These are phyloP conservation scores for Amphiprion clarkii DNA, from an alignment of 2,797 vertebrate species.

Conservation along the genomic window DNA sequence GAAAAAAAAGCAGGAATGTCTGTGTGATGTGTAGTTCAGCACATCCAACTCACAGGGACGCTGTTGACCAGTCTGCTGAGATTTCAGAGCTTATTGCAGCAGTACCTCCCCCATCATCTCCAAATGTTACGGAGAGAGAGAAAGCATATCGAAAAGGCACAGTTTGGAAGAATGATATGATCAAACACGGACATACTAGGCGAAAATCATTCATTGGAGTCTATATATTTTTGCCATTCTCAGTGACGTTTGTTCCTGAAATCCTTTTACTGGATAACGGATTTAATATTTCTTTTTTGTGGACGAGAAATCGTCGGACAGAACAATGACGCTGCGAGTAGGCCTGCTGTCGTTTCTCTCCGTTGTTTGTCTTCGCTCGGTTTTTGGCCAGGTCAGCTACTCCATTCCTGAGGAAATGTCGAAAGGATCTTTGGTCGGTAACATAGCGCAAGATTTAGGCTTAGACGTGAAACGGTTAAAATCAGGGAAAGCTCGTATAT, in stretches of 20 bases:
- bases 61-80: conserved; percentile 57
- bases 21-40: conserved; percentile 13
- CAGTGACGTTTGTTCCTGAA: neutral
- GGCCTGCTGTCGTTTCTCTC: conserved; percentile 78
- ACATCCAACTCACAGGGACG: conserved; percentile 59
- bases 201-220: neutral
- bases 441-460: conserved; percentile 87
- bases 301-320: conserved; percentile 4
- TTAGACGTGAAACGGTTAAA: conserved; percentile 82
- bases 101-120: conserved; percentile 38
- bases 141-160: neutral
- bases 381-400: conserved; percentile 86
- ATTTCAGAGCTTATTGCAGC: conserved; percentile 14
- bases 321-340: conserved; percentile 82
- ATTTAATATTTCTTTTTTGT: conserved; percentile 8
- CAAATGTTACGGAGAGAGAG: conserved; percentile 4
- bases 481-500: conserved; percentile 82
- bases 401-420: conserved; percentile 90
- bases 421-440: conserved; percentile 86
- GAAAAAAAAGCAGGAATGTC: neutral
- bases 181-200: neutral
- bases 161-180: neutral
- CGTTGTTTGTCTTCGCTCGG: conserved; percentile 69
- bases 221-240: conserved; percentile 6
- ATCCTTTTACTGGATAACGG: neutral